These are phyloP conservation scores for Xestobium rufovillosum DNA, from an alignment of 2,888 invertebrate genomes.

Conservation along the genomic window DNA sequence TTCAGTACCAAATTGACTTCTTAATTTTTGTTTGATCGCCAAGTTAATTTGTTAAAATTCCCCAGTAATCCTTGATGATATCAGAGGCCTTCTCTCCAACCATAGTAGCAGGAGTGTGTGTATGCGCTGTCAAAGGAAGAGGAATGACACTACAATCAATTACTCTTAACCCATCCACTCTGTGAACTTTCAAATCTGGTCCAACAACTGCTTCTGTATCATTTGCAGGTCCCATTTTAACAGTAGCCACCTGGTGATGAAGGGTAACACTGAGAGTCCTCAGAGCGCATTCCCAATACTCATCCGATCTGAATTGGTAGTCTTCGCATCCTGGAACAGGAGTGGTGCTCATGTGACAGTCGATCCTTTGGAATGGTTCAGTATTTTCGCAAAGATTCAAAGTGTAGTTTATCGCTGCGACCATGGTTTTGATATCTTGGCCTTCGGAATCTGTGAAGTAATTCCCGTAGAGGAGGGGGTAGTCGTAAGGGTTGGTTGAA, in stretches of 20 bases:
- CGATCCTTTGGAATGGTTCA: slow-evolving; percentile 49
- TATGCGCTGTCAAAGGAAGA: slow-evolving; percentile 56
- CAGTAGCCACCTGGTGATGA: slow-evolving; percentile 63
- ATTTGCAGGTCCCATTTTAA: slow-evolving; percentile 57
- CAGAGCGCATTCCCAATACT: slow-evolving; percentile 61
- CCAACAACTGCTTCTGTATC: slow-evolving; percentile 48
- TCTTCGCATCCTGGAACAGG: slow-evolving; percentile 50
- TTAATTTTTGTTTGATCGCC: too few relatives aligned
- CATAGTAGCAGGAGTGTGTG: slow-evolving; percentile 62
- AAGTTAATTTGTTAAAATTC: slow-evolving; percentile 4
- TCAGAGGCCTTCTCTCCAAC: slow-evolving; percentile 66
- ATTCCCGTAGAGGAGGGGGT: slow-evolving; percentile 55
- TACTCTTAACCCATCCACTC: slow-evolving; percentile 54
- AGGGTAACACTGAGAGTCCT: slow-evolving; percentile 54
- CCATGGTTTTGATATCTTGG: slow-evolving; percentile 41
- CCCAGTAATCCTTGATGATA: slow-evolving; percentile 51
- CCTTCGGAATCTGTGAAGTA: slow-evolving; percentile 47
- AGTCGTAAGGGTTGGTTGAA: slow-evolving; percentile 49
- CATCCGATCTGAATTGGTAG: slow-evolving; percentile 49
- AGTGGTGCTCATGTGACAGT: slow-evolving; percentile 48
- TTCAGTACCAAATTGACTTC: too few relatives aligned
- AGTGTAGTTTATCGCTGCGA: slow-evolving; percentile 48
- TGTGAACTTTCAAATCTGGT: slow-evolving; percentile 47
- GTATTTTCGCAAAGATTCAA: slow-evolving; percentile 45
- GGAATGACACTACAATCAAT: slow-evolving; percentile 66